Evolutionary conservation across 2,113 vertebrate genomes (phyloP).

Genomic region (Balaeniceps rex): DNA sequence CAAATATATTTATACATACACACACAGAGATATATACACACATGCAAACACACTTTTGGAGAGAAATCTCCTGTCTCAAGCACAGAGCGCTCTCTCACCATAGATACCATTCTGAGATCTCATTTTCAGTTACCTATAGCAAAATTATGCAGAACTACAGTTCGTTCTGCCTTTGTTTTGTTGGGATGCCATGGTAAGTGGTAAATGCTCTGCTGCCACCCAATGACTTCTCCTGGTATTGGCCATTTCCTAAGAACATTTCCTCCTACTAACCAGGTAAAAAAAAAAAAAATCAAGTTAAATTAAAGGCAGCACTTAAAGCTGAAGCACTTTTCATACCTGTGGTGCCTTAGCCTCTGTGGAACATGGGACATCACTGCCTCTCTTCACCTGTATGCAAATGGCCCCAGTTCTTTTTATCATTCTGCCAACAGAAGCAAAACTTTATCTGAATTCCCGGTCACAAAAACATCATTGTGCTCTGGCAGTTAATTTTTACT

Average conservation of each 20-base stretch:
- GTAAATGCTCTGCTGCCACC: constrained; percentile 69
- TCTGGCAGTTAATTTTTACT: constrained; percentile 76
- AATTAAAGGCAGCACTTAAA: neutral
- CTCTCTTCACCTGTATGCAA: constrained; percentile 77
- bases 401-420: constrained; percentile 49
- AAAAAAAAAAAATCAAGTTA: neutral
- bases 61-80: neutral
- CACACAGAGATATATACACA: accelerated
- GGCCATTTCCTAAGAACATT: neutral
- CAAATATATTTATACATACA: neutral
- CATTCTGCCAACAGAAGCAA: constrained; percentile 52
- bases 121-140: neutral
- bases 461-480: constrained; percentile 71
- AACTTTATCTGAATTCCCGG: constrained; percentile 58
- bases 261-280: neutral
- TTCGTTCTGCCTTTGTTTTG: neutral
- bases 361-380: neutral
- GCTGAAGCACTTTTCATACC: constrained; percentile 37
- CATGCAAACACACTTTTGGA: neutral
- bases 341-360: neutral
- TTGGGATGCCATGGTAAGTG: neutral
- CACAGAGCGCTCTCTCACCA: neutral
- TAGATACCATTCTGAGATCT: neutral
- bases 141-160: neutral
- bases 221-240: constrained; percentile 12